Conservation (phyloP, 2,113 vertebrate genomes). For the Aplodontia rufa region DNA sequence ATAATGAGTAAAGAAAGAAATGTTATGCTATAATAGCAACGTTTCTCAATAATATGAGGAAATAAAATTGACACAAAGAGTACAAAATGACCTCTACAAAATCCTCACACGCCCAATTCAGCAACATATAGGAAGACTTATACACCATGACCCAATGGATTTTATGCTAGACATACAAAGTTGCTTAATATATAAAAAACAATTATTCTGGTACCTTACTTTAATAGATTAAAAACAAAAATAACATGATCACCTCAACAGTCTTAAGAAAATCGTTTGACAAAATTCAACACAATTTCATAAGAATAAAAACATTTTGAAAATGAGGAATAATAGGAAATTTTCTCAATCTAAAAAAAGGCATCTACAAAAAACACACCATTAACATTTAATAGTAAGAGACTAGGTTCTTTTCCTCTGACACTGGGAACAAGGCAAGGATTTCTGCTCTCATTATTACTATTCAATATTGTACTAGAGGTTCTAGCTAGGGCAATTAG, state of each 20-base stretch:
- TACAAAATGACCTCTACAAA: constrained; percentile 8
- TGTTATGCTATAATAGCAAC: background rate
- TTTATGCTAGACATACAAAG: background rate
- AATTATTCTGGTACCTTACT: background rate
- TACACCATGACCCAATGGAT: background rate
- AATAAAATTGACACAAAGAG: background rate
- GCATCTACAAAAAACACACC: background rate
- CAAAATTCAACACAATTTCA: background rate
- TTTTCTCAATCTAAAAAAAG: background rate
- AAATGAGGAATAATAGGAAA: background rate
- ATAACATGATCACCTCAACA: background rate
- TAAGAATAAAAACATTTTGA: background rate
- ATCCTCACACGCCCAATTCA: background rate
- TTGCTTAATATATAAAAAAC: background rate
- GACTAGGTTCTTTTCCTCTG: background rate
- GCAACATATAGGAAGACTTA: background rate
- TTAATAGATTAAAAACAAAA: background rate
- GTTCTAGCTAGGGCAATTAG: background rate
- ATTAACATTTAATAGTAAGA: background rate
- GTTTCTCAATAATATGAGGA: background rate
- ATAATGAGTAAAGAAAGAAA: background rate
- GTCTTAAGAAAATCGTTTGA: background rate
- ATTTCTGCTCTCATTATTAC: background rate
- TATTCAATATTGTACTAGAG: background rate
- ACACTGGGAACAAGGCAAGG: background rate